Evolutionary conservation across 2,888 invertebrate species (phyloP), one percentile per base, ranked within the genome.

Genomic region (Gymnocheta viridis): DNA sequence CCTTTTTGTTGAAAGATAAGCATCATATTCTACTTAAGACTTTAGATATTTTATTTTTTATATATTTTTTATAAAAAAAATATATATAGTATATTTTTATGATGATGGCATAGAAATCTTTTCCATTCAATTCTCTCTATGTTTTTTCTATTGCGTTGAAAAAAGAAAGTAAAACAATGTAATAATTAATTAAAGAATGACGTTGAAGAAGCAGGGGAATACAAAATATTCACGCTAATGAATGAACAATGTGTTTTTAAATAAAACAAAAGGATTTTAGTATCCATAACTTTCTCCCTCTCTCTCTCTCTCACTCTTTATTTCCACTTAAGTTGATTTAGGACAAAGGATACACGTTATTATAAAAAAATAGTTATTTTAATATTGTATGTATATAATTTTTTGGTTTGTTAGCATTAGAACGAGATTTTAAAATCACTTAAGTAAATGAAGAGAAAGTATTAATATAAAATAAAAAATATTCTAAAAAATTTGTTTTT

Each of bases 101-200:
- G 27, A 80, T 64, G 70, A 58, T 64, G 66, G 72, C 58, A 76
- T 24, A 70, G 66, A 76, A 58, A 67, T 69, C 73, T 38, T 60
- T 60, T 67, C 72, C 27, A 78, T 82, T 79, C 54, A 79, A 29
- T 64, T 44, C 60, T 22, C 7, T 76, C 38, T 41, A 44, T 64
- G 27, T 67, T 54, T 70, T 77, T 66, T 64, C 17, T 56, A 17
- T 70, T 78, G 38, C 73, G 19, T 79, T 76, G 44, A 76, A 67
- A 47, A 73, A 69, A 73, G 35, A 76, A 84, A 73, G 81, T 78
- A 69, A 81, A 81, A 84, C 81, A 84, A 84, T 84, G 84, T 84
- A 81, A 84, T 78, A 81, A 84, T 84, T 84, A 84, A 84, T 84
- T 81, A 84, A 84, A 64, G 81, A 81, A 73, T 81, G 62, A 81